phyloP scores from a whole-genome alignment of 2,797 vertebrate genomes.

The Sarcophilus harrisii region DNA sequence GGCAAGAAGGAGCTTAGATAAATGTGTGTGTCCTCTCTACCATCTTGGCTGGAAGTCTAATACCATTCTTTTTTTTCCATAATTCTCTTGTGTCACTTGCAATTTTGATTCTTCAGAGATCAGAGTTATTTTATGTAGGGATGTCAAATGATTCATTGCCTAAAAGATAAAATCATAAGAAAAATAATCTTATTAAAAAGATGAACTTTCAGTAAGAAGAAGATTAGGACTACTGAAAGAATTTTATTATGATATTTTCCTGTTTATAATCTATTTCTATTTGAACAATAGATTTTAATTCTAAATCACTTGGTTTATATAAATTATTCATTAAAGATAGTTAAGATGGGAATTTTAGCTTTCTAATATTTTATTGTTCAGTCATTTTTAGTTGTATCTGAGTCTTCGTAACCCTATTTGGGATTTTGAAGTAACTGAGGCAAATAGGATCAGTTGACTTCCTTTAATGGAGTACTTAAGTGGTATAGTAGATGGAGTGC shows the following conservation, averaged over 20 bases:
- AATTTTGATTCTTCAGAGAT: not conserved
- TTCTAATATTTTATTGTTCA: not conserved
- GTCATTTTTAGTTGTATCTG: not conserved
- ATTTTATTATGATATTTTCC: not conserved
- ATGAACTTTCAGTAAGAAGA: not conserved
- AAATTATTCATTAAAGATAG: not conserved
- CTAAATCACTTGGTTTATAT: not conserved
- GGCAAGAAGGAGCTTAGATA: too few species aligned
- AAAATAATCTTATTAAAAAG: not conserved
- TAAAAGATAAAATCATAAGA: not conserved
- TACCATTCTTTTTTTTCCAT: not conserved
- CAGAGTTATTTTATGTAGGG: not conserved
- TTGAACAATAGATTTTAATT: not conserved
- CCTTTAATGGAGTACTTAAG: not conserved
- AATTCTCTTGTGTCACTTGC: not conserved
- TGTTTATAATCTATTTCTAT: not conserved
- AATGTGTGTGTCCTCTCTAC: too few species aligned
- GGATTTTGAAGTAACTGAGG: not conserved
- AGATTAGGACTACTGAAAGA: not conserved
- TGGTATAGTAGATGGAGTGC: not conserved
- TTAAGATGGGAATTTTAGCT: not conserved
- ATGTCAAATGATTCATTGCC: not conserved
- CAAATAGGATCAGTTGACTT: not conserved
- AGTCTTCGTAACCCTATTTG: not conserved
- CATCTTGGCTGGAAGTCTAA: too few species aligned